phyloP scores from a whole-genome alignment of 2,888 invertebrate species.

The Rutpela maculata region DNA sequence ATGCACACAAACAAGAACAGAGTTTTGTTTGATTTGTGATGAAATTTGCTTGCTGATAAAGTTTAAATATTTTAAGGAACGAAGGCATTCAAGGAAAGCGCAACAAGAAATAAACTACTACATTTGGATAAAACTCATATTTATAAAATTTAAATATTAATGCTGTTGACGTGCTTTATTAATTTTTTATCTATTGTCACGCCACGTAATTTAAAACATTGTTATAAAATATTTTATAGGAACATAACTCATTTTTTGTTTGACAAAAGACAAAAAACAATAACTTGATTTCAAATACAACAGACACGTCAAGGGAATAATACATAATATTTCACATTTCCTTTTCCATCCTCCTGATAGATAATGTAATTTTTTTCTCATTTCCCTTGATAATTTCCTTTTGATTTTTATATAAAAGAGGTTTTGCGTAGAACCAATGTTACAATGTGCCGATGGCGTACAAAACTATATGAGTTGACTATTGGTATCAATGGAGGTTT shows the following conservation, averaged over 20 bases:
- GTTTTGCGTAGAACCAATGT: not conserved
- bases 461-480: not conserved
- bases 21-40: no score
- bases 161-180: no score
- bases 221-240: not conserved
- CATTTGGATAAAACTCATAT: no score
- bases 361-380: conserved; percentile 42
- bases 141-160: no score
- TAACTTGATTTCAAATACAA: conserved; percentile 26
- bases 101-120: no score
- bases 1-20: no score
- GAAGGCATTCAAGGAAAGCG: no score
- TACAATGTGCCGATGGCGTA: not conserved
- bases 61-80: no score
- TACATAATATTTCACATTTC: conserved; percentile 39
- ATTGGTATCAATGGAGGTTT: not conserved
- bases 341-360: conserved; percentile 32
- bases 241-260: not conserved
- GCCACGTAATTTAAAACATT: not conserved
- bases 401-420: conserved; percentile 24
- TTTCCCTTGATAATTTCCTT: conserved; percentile 44
- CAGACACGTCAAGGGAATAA: conserved; percentile 31
- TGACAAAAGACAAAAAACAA: conserved; percentile 29
- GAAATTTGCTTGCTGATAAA: no score
- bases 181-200: no score